Conservation (phyloP, 1,140 invertebrate species). For the Drosophila novamexicana region DNA sequence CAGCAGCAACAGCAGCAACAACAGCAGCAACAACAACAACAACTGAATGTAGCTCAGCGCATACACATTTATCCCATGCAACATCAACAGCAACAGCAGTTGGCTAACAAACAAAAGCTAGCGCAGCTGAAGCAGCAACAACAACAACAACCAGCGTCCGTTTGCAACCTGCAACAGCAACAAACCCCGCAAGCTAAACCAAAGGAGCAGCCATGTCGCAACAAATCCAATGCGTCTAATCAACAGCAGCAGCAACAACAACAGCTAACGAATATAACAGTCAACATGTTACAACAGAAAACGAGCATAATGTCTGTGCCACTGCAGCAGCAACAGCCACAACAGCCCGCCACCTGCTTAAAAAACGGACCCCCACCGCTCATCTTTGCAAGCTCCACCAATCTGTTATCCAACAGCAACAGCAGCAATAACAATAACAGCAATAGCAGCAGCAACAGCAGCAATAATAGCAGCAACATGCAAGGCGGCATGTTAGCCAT, state of each 20-base stretch:
- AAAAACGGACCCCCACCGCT: slow-evolving; percentile 66
- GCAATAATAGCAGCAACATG: slow-evolving; percentile 26
- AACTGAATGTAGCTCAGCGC: slow-evolving; percentile 64
- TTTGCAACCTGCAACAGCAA: slow-evolving; percentile 16
- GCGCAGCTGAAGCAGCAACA: slow-evolving; percentile 54
- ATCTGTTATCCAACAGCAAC: slow-evolving; percentile 53
- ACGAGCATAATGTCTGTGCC: slow-evolving; percentile 44
- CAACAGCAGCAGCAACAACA: slow-evolving; percentile 38
- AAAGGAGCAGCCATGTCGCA: slow-evolving; percentile 43
- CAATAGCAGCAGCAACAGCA: slow-evolving; percentile 32
- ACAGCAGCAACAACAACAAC: slow-evolving; percentile 42
- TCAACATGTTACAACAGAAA: slow-evolving; percentile 55
- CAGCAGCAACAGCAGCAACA: slow-evolving; percentile 40
- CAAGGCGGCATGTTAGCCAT: slow-evolving; percentile 42
- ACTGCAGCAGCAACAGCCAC: slow-evolving; percentile 50
- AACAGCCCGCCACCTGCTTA: slow-evolving; percentile 23
- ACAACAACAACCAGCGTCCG: slow-evolving; percentile 4
- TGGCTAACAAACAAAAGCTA: slow-evolving; percentile 61
- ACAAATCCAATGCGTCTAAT: slow-evolving; percentile 38
- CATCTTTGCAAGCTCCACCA: slow-evolving; percentile 67
- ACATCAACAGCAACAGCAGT: slow-evolving; percentile 69
- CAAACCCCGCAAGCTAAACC: slow-evolving; percentile 31
- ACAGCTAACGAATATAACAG: slow-evolving; percentile 26
- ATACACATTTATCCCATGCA: slow-evolving; percentile 84
- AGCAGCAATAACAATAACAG: slow-evolving; percentile 26